Percentiles rank a stretch among this genome's conserved stretches.
Evolutionary conservation across 2,797 vertebrate species (phyloP).

Genomic region (Erithacus rubecula): DNA sequence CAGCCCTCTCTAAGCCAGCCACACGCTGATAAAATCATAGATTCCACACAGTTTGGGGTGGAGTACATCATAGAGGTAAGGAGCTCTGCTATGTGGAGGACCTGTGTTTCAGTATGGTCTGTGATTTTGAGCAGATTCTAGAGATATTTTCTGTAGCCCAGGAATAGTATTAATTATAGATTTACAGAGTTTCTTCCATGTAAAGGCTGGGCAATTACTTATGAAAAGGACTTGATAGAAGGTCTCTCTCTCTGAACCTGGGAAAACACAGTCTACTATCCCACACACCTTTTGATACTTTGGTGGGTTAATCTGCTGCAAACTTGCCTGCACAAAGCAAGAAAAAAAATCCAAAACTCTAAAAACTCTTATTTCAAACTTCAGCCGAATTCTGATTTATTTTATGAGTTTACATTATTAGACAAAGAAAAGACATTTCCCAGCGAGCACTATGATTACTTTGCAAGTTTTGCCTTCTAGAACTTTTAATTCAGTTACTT

Average conservation of each 20-base stretch:
- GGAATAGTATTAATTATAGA: background rate
- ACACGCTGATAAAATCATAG: background rate
- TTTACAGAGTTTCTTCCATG: background rate
- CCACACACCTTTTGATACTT: background rate
- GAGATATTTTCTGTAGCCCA: background rate
- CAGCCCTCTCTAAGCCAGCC: background rate
- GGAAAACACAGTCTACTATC: background rate
- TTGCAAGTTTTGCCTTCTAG: background rate
- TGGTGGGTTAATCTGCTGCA: background rate
- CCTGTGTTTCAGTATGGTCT: background rate
- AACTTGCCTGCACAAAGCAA: background rate
- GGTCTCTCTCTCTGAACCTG: background rate
- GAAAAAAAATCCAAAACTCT: rapidly evolving
- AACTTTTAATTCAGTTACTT: background rate
- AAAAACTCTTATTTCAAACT: background rate
- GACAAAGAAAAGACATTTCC: background rate
- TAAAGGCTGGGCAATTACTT: background rate
- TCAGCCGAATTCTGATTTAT: background rate
- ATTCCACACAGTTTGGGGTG: rapidly evolving
- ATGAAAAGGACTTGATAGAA: background rate
- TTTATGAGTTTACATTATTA: background rate
- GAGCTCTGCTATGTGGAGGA: background rate
- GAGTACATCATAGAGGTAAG: background rate
- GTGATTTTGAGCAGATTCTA: background rate
- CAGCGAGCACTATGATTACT: background rate